Percentiles rank a stretch among this genome's conserved stretches.
Conservation (phyloP, 2,797 vertebrate species). For the Amazonetta brasiliensis region DNA sequence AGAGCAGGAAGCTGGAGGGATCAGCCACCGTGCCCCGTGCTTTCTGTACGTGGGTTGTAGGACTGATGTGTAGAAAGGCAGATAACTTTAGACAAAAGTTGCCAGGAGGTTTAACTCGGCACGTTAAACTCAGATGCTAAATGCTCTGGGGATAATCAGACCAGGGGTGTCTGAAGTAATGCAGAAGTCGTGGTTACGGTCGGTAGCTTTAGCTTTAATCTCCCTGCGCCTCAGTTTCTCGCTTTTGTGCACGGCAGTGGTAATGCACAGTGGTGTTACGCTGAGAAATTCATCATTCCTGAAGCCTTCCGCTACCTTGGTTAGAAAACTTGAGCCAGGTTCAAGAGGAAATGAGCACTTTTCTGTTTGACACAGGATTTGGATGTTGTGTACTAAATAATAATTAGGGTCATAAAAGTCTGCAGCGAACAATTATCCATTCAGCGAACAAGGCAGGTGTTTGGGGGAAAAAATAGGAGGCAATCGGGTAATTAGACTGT, state of each 20-base stretch:
- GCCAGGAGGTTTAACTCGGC: accelerated
- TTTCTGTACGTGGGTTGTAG: not conserved
- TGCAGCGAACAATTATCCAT: constrained; percentile 48
- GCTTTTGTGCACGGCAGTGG: not conserved
- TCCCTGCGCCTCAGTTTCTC: not conserved
- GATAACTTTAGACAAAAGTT: not conserved
- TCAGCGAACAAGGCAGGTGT: constrained; percentile 55
- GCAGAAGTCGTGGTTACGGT: not conserved
- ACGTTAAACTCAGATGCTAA: not conserved
- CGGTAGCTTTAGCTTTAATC: not conserved
- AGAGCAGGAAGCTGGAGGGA: not conserved
- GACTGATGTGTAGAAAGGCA: not conserved
- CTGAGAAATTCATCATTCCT: not conserved
- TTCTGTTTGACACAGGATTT: not conserved
- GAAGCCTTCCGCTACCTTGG: not conserved
- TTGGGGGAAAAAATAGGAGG: constrained; percentile 31
- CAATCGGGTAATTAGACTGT: constrained; percentile 52
- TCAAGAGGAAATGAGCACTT: constrained; percentile 17
- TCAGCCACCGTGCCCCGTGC: not conserved
- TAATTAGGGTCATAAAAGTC: constrained; percentile 53
- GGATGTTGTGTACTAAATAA: constrained; percentile 44
- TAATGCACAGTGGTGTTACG: not conserved
- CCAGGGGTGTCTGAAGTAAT: not conserved
- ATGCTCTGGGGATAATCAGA: not conserved
- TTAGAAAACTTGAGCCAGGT: not conserved